phyloP scores from a whole-genome alignment of 1,140 invertebrate genomes.

The Halictus rubicundus region DNA sequence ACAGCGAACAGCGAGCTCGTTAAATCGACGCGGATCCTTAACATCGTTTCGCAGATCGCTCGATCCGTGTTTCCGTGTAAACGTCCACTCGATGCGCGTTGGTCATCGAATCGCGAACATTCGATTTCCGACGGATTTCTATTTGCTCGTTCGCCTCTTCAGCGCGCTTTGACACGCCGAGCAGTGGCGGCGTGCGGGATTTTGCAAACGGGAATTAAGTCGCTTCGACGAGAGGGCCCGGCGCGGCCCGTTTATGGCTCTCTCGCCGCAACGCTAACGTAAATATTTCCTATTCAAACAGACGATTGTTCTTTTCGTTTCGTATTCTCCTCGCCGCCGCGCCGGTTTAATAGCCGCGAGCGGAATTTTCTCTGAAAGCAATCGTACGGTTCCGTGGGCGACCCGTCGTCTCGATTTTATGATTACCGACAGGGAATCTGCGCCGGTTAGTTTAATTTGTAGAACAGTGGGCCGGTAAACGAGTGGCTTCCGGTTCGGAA shows the following conservation, averaged over 20 bases:
- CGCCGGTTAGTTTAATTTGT: background rate
- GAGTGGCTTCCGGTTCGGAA: background rate
- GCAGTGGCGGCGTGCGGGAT: background rate
- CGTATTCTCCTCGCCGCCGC: background rate
- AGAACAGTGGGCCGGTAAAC: constrained; percentile 1
- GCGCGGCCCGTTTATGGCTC: constrained; percentile 15
- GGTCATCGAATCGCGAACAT: constrained; percentile 31
- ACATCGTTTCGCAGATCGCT: constrained; percentile 40
- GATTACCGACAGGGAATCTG: background rate
- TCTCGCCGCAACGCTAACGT: background rate
- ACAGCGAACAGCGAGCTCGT: constrained; percentile 21
- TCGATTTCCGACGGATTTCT: constrained; percentile 57
- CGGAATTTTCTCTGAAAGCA: constrained; percentile 15
- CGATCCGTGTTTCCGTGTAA: background rate
- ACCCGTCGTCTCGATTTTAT: constrained; percentile 20
- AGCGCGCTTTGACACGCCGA: too few relatives aligned
- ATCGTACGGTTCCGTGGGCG: background rate
- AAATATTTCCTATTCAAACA: constrained; percentile 39
- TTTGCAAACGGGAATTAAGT: constrained; percentile 33
- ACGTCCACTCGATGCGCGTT: constrained; percentile 29
- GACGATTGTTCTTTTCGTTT: background rate
- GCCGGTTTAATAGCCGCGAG: background rate
- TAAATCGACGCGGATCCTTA: constrained; percentile 39
- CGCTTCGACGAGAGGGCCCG: background rate
- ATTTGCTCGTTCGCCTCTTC: constrained; percentile 9